These are phyloP conservation scores for Lepidurus couesii DNA, from an alignment of 1,140 invertebrate genomes.

Conservation along the genomic window DNA sequence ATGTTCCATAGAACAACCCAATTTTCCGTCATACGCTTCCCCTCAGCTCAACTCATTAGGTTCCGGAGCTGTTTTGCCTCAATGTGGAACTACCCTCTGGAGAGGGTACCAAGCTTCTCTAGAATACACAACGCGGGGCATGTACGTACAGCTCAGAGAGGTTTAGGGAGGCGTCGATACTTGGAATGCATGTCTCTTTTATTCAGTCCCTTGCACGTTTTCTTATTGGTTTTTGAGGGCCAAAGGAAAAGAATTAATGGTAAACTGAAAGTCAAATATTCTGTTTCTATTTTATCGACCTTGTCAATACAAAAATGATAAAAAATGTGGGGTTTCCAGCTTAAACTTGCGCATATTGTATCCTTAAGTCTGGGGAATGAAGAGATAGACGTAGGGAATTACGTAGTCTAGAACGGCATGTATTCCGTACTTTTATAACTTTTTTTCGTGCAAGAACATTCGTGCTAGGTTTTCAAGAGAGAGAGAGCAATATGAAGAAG, in stretches of 20 bases:
- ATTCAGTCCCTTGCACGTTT: neutral
- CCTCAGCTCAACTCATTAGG: constrained; percentile 12
- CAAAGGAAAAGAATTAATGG: neutral
- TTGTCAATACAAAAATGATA: neutral
- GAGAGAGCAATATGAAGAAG: neutral
- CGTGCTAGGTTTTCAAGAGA: neutral
- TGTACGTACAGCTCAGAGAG: neutral
- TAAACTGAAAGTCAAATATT: neutral
- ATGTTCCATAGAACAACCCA: neutral
- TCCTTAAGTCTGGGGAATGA: too few relatives aligned
- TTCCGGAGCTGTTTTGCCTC: neutral
- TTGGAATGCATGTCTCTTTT: neutral
- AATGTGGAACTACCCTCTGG: neutral
- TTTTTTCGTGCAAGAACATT: neutral
- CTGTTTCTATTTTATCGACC: neutral
- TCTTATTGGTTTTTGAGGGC: neutral
- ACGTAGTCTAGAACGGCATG: neutral
- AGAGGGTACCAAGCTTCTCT: neutral
- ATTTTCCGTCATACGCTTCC: neutral
- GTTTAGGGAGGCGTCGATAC: neutral
- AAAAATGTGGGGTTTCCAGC: too few relatives aligned
- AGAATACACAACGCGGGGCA: neutral
- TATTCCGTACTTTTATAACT: neutral
- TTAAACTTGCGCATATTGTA: too few relatives aligned
- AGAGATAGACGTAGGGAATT: too few relatives aligned